A percentile compares a stretch with the other conserved stretches of the same genome.
These are phyloP conservation scores for Brachynemurus nebulosus DNA, from an alignment of 2,888 invertebrate genomes.

Conservation along the genomic window DNA sequence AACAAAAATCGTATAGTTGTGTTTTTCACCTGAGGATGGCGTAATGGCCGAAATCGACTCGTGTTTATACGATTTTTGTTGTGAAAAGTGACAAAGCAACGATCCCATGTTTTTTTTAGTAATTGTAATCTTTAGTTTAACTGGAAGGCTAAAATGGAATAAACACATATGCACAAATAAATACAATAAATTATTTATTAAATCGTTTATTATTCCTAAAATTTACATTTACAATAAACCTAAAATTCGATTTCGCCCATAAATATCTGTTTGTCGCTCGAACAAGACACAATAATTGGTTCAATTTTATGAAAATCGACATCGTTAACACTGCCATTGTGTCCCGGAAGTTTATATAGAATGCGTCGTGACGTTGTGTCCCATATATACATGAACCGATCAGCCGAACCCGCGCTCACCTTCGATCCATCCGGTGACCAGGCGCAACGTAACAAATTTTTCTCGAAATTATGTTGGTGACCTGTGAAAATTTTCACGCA, in stretches of 20 bases:
- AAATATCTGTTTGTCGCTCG: constrained; percentile 91
- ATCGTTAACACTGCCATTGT: constrained; percentile 94
- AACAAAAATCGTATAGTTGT: too few relatives aligned
- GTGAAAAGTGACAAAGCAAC: too few relatives aligned
- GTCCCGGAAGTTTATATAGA: constrained; percentile 93
- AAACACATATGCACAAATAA: too few relatives aligned
- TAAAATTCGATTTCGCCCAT: constrained; percentile 80
- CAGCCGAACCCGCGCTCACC: constrained; percentile 86
- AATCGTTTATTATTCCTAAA: too few relatives aligned
- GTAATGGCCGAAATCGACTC: too few relatives aligned
- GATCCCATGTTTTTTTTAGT: too few relatives aligned
- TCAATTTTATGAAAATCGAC: constrained; percentile 91
- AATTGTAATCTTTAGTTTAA: too few relatives aligned
- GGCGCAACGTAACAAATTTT: constrained; percentile 82
- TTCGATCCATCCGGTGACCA: constrained; percentile 92
- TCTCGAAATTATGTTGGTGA: constrained; percentile 96
- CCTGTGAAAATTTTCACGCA: constrained; percentile 87
- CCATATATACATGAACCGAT: constrained; percentile 94
- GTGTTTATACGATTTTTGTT: too few relatives aligned
- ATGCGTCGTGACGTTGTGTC: constrained; percentile 86
- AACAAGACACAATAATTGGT: constrained; percentile 83
- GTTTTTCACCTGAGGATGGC: too few relatives aligned
- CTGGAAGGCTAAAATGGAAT: too few relatives aligned
- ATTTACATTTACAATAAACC: too few relatives aligned
- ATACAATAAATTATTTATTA: too few relatives aligned